phyloP scores from a whole-genome alignment of 2,888 invertebrate species.

The Melinaea marsaeus region DNA sequence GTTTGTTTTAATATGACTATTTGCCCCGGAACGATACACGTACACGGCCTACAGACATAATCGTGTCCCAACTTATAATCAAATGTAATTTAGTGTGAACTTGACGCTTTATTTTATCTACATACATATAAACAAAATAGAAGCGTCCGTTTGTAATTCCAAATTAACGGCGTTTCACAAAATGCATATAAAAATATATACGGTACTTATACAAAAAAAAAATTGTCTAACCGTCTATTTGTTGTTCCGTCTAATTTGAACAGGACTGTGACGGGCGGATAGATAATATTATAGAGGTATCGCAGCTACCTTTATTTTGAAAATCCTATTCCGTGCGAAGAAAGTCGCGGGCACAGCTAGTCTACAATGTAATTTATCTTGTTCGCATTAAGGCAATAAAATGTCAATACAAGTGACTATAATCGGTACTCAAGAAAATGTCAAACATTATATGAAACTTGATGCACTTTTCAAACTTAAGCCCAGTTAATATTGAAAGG shows the following conservation, averaged over 20 bases:
- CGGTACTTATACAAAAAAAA: no score
- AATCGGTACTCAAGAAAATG: conserved; percentile 18
- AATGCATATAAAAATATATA: no score
- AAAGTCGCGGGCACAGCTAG: no score
- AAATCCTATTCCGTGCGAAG: no score
- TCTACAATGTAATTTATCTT: not conserved
- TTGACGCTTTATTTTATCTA: not conserved
- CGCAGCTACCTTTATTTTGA: no score
- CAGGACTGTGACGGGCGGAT: no score
- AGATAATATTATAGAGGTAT: no score
- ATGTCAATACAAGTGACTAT: conserved; percentile 18
- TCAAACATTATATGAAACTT: conserved; percentile 22
- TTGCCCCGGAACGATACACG: not conserved
- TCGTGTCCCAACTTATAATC: conserved; percentile 4
- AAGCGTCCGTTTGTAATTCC: no score
- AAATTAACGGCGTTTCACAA: no score
- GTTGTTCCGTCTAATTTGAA: no score
- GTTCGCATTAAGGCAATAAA: conserved; percentile 15
- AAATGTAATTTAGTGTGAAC: conserved; percentile 7
- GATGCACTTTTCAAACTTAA: conserved; percentile 20
- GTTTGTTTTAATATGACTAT: not conserved
- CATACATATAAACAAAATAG: no score
- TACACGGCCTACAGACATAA: not conserved
- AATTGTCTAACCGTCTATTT: no score
- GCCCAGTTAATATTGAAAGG: conserved; percentile 18